Evolutionary conservation across 1,140 invertebrate species (phyloP).

Genomic region (Cotesia glomerata): DNA sequence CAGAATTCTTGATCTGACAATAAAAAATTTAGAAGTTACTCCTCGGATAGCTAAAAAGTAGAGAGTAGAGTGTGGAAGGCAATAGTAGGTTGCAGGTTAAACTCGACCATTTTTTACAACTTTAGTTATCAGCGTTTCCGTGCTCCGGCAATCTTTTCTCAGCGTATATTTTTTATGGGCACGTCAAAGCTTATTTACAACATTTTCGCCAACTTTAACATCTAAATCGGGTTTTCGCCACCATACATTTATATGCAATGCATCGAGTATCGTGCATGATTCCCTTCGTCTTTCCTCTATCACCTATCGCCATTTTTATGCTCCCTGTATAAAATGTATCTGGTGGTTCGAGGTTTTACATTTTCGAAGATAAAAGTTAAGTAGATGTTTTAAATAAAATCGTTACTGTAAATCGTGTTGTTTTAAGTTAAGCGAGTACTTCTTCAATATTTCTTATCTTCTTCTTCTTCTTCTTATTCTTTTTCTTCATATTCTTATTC

Average conservation of each 20-base stretch:
- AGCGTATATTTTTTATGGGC: not conserved
- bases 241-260: slow-evolving; percentile 45
- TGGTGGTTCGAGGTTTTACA: not conserved
- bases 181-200: too few species aligned
- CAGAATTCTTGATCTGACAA: slow-evolving; percentile 63
- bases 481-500: too few species aligned
- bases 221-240: slow-evolving; percentile 34
- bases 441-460: too few species aligned
- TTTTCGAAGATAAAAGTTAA: not conserved
- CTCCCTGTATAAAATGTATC: not conserved
- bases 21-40: slow-evolving; percentile 37
- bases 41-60: not conserved
- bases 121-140: too few species aligned
- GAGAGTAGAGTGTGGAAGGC: not conserved
- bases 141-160: too few species aligned
- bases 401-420: not conserved
- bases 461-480: too few species aligned
- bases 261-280: slow-evolving; percentile 1
- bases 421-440: too few species aligned
- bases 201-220: slow-evolving; percentile 13
- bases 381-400: not conserved
- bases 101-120: too few species aligned
- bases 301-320: not conserved
- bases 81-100: not conserved
- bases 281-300: slow-evolving; percentile 3